Percentiles rank a stretch among this genome's conserved stretches.
These are phyloP conservation scores for Urocynchramus pylzowi DNA, from an alignment of 2,113 vertebrate species.

Conservation along the genomic window DNA sequence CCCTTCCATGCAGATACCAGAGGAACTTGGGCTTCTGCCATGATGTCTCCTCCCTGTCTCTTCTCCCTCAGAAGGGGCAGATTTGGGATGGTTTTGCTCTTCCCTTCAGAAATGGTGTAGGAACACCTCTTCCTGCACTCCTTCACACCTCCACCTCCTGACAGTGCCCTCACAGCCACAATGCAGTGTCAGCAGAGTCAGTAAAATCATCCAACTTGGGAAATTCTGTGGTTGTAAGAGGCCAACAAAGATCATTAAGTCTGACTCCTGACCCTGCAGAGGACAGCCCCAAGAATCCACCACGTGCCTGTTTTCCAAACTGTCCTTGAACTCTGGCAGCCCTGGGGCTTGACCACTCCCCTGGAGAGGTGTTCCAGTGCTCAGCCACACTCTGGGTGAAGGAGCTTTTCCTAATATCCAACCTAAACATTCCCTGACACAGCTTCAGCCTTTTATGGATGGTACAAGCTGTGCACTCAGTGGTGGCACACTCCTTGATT, in stretches of 20 bases:
- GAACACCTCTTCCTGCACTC: background rate
- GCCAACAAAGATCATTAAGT: background rate
- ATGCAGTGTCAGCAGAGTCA: background rate
- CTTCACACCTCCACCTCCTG: background rate
- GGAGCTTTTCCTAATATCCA: background rate
- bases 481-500: fast-evolving
- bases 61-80: background rate
- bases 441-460: background rate
- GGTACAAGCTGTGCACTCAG: fast-evolving
- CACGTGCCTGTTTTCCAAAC: background rate
- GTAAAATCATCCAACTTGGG: fast-evolving
- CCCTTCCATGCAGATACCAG: background rate
- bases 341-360: background rate
- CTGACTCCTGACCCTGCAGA: background rate
- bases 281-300: background rate
- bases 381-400: background rate
- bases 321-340: background rate
- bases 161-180: fast-evolving
- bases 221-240: no score
- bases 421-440: background rate
- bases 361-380: background rate
- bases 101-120: background rate
- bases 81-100: background rate
- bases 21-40: background rate
- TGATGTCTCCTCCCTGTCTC: background rate